A percentile compares a stretch with the other conserved stretches of the same genome.
These are phyloP conservation scores for Norana najaformis DNA, from an alignment of 2,888 invertebrate genomes.

Conservation along the genomic window DNA sequence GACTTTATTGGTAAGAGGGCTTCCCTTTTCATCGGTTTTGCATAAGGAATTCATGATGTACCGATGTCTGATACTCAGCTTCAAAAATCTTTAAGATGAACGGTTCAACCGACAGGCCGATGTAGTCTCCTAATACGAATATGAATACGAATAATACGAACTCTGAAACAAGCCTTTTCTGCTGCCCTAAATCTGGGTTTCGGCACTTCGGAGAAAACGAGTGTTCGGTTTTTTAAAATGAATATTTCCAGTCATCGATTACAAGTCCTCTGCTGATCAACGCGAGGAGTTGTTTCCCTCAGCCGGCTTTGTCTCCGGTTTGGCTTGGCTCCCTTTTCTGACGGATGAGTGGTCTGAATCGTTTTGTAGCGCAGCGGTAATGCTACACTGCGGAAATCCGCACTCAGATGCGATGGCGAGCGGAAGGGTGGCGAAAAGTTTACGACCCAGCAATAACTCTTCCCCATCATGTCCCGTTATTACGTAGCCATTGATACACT, in stretches of 20 bases:
- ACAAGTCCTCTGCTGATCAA: not conserved
- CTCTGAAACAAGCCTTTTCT: not conserved
- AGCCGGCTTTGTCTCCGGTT: not conserved
- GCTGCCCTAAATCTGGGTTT: not conserved
- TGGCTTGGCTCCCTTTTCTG: not conserved
- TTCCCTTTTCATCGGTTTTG: not conserved
- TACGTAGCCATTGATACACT: not conserved
- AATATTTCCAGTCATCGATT: not conserved
- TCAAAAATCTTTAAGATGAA: too few relatives aligned
- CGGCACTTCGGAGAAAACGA: not conserved
- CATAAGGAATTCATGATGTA: not conserved
- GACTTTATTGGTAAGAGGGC: not conserved
- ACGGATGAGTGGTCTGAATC: not conserved
- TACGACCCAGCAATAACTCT: not conserved
- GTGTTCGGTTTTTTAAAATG: not conserved
- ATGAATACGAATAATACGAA: not conserved
- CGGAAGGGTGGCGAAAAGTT: not conserved
- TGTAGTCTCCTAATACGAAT: not conserved
- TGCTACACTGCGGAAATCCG: not conserved
- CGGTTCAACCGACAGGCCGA: too few relatives aligned
- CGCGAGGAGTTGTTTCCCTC: not conserved
- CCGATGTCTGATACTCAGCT: too few relatives aligned
- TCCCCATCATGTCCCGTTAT: not conserved
- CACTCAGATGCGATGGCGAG: not conserved
- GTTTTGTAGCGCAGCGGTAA: not conserved